Evolutionary conservation across 2,888 invertebrate genomes (phyloP).

Genomic region (Epinotia bilunana): DNA sequence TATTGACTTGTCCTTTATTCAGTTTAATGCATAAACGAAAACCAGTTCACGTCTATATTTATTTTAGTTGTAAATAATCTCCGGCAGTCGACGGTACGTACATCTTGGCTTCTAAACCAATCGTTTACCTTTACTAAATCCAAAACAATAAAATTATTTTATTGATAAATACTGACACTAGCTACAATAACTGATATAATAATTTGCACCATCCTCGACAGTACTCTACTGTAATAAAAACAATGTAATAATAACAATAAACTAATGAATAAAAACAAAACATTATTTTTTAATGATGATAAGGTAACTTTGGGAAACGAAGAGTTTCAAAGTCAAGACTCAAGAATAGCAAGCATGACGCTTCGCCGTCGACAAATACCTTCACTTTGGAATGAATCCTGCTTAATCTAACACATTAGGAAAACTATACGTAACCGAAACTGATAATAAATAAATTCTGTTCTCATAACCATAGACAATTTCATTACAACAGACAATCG

Average conservation of each 20-base stretch:
- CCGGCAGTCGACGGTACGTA: conserved; percentile 55
- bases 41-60: conserved; percentile 65
- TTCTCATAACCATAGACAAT: conserved; percentile 63
- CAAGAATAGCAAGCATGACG: neutral
- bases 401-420: conserved; percentile 65
- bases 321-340: conserved; percentile 5
- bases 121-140: neutral
- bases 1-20: conserved; percentile 77
- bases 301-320: neutral
- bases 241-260: neutral
- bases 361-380: conserved; percentile 26
- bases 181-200: neutral
- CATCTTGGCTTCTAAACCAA: conserved; percentile 16
- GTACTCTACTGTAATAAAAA: neutral
- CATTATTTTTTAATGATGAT: neutral
- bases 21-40: conserved; percentile 79
- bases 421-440: conserved; percentile 72
- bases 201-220: neutral
- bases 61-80: conserved; percentile 67
- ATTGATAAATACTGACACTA: neutral
- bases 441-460: conserved; percentile 81
- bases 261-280: neutral
- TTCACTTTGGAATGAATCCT: conserved; percentile 80
- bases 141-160: neutral
- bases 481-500: neutral